Evolutionary conservation across 2,113 vertebrate species (phyloP), one percentile per base, ranked within the genome.

Genomic region (Heterotilapia buettikoferi): DNA sequence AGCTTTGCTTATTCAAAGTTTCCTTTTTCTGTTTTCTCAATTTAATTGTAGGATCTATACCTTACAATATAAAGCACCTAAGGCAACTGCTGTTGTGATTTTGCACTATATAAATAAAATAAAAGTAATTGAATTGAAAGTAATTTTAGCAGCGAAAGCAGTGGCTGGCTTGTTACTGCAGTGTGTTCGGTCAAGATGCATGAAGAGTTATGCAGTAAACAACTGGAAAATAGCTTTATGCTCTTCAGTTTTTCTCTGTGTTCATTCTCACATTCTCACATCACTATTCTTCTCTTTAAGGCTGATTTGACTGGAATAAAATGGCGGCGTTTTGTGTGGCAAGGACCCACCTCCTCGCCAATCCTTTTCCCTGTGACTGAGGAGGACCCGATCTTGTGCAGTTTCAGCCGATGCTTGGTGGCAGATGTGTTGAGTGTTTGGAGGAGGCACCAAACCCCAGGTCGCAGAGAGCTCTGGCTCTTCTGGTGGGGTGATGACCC

Each of bases 401-500:
- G 99, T 92, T 99, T 99, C 97, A 99, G 99, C 93, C 98, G 98
- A 91, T 99, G 99, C 90, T 96, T 99, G 92, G 97, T 98, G 89
- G 98, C 98, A 29, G 98, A 99, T 73, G 98, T 99, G 86, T 96
- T 99, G 93, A 98, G 98, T 18, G 99, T 99, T 85, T 99, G 99
- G 99, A 97, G 98, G 71, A 96, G 99, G 85, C 98, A 99, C 96
- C 98, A 98, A 96, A 97, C 97, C 83, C 98, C 98, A 0, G 99
- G 99, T 59, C 98, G 98, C 88, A 96, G 98, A 87, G 98, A 99
- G 93, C 97, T 99, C 68, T 99, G 98, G 99, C 97, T 99, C 92
- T 99, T 99, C 96, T 99, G 99, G 99, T 99, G 99, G 99, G 99
- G 98, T 53, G 98, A 99, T 84, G 98, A 99, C 95, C 99, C 98